phyloP scores from a whole-genome alignment of 1,140 invertebrate species.

The Antheraea mylitta region DNA sequence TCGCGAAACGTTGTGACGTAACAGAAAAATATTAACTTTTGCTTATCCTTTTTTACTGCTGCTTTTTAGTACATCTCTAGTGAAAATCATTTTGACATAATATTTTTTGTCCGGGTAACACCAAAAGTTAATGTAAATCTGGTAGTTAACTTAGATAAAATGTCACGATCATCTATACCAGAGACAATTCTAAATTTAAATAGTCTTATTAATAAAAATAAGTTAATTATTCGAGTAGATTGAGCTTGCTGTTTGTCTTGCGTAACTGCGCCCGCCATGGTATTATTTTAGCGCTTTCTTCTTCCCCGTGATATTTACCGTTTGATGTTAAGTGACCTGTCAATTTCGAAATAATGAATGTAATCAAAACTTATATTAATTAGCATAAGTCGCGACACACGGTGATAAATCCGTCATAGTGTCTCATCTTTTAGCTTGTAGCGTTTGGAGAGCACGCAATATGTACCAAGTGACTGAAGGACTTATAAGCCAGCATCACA shows the following conservation, averaged over 20 bases:
- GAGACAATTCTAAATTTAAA: slow-evolving; percentile 1
- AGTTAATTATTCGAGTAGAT: slow-evolving; percentile 82
- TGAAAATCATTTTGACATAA: neutral
- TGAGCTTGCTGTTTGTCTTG: slow-evolving; percentile 92
- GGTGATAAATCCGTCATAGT: too few species aligned
- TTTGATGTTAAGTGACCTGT: slow-evolving; percentile 63
- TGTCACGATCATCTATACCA: slow-evolving; percentile 4
- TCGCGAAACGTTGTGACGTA: neutral
- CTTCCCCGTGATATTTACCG: slow-evolving; percentile 74
- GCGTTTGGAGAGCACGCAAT: too few species aligned
- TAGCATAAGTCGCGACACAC: too few species aligned
- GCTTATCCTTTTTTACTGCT: neutral
- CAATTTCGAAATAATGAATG: too few species aligned
- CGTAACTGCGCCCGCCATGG: slow-evolving; percentile 92
- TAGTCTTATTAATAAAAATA: slow-evolving; percentile 10
- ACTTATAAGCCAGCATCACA: too few species aligned
- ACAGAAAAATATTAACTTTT: slow-evolving; percentile 1
- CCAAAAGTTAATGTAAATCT: neutral
- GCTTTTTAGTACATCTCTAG: too few species aligned
- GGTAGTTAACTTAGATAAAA: neutral
- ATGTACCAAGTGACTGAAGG: too few species aligned
- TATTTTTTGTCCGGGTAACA: neutral
- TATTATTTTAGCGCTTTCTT: slow-evolving; percentile 84
- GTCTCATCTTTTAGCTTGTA: too few species aligned
- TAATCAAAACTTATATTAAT: too few species aligned